phyloP scores from a whole-genome alignment of 2,888 invertebrate species.

The Eristalinus aeneus region DNA sequence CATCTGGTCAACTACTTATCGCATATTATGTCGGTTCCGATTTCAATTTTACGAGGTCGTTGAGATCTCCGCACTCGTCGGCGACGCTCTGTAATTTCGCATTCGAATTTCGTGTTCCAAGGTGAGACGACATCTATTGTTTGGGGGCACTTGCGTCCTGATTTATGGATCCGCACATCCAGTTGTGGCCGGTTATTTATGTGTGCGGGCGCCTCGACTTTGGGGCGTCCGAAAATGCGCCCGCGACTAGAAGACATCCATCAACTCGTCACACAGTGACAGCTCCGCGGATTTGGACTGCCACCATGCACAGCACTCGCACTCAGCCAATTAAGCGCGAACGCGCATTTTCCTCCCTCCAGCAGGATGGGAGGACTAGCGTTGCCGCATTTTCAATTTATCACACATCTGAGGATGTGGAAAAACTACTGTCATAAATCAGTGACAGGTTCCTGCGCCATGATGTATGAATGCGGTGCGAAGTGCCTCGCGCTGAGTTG shows the following conservation, averaged over 20 bases:
- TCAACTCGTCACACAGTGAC: conserved; percentile 59
- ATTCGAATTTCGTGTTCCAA: conserved; percentile 33
- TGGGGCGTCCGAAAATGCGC: conserved; percentile 20
- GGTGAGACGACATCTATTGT: conserved; percentile 55
- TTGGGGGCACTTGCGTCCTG: conserved; percentile 24
- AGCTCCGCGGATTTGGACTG: background rate
- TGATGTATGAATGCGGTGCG: conserved; percentile 65
- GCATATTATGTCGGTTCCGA: conserved; percentile 66
- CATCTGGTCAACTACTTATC: conserved; percentile 69
- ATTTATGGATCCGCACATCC: conserved; percentile 43
- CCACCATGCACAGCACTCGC: background rate
- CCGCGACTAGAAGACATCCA: conserved; percentile 54
- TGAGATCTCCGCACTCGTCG: background rate
- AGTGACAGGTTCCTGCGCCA: conserved; percentile 62
- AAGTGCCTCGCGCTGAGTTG: conserved; percentile 40
- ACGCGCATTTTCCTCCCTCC: background rate
- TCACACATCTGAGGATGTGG: conserved; percentile 57
- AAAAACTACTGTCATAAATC: conserved; percentile 68
- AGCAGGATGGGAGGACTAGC: background rate
- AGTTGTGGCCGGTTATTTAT: conserved; percentile 31
- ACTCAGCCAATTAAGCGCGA: background rate
- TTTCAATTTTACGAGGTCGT: conserved; percentile 62
- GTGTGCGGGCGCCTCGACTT: background rate
- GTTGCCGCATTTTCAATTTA: conserved; percentile 49
- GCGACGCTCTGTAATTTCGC: conserved; percentile 16